Evolutionary conservation across 2,113 vertebrate species (phyloP), one percentile per base, ranked within the genome.

Genomic region (Lipotes vexillifer): DNA sequence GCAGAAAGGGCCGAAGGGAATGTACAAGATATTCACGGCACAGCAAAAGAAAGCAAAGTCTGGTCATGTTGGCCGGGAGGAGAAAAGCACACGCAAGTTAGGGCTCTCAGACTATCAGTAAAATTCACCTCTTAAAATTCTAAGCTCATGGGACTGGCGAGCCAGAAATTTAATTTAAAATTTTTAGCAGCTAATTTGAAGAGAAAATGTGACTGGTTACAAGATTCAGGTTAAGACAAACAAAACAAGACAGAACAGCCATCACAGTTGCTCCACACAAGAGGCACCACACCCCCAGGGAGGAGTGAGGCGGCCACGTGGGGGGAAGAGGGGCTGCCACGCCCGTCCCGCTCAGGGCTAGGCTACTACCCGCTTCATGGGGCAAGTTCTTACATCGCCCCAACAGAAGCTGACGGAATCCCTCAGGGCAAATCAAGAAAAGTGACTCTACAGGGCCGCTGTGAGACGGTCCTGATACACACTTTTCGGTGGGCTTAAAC

Each of bases 161-260:
- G 38, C 5, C n/a, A 71, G 33, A 38, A 29, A 87, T 5, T 52
- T 77, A 20, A 71, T 3, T 10, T 71, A 41, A 83, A 65, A 17
- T 36, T 77, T 68, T 93, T 29, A 93, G 74, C 52, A 83, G 81
- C 23, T 83, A 41, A 82, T 59, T 3, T 90, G 36, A 94, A 81
- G 71, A 63, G n/a, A 57, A 93, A 29, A 85, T 17, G 11, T 17
- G n/a, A 83, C 1, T 61, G 72, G 49, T 61, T 84, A 65, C 41
- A 75, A 49, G 14, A 66, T 1, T 57, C 18, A 38, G 4, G 55
- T 68, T 44, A 2, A 89, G 1, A 36, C 46, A 78, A 55, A 78
- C 5, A 66, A 71, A 21, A 49, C 3, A 72, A 27, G 38, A 52
- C n/a, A 63, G 8, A 49, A 49, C 7, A 44, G 23, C 11, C 41